Percentiles rank a stretch among this genome's conserved stretches.
Evolutionary conservation across 2,113 vertebrate genomes (phyloP).

Genomic region (Myanophis thanlyinensis): DNA sequence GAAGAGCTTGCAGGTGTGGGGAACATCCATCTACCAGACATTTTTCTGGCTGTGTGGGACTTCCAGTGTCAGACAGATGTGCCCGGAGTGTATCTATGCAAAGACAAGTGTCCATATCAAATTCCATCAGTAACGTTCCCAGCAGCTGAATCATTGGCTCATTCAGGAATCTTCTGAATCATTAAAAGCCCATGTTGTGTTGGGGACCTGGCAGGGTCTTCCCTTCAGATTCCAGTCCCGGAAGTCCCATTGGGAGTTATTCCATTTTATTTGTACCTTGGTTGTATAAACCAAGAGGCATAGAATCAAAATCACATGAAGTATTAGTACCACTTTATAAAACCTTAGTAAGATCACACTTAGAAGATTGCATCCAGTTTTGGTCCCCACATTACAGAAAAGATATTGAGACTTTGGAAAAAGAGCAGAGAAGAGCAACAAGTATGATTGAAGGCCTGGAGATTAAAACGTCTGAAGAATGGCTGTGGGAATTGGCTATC

Average conservation of each 20-base stretch:
- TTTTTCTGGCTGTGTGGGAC: background rate
- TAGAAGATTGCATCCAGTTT: background rate
- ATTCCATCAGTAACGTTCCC: background rate
- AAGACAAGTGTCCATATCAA: too few relatives aligned
- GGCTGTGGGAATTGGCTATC: background rate
- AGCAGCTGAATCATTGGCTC: background rate
- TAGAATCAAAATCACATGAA: background rate
- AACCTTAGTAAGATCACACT: background rate
- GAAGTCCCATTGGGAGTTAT: conserved; percentile 29
- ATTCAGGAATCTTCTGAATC: background rate
- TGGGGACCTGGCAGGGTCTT: background rate
- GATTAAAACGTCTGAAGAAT: background rate
- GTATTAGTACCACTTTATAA: background rate
- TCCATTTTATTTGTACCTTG: background rate
- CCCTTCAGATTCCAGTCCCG: conserved; percentile 9
- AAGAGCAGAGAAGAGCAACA: background rate
- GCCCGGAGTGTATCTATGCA: background rate
- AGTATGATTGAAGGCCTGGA: background rate
- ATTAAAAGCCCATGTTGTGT: background rate
- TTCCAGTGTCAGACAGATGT: background rate
- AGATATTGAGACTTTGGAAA: background rate
- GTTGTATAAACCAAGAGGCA: background rate
- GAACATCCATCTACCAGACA: background rate
- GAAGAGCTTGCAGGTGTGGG: background rate
- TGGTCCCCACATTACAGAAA: background rate